Evolutionary conservation across 2,888 invertebrate genomes (phyloP).

Genomic region (Pasiphila rectangulata): DNA sequence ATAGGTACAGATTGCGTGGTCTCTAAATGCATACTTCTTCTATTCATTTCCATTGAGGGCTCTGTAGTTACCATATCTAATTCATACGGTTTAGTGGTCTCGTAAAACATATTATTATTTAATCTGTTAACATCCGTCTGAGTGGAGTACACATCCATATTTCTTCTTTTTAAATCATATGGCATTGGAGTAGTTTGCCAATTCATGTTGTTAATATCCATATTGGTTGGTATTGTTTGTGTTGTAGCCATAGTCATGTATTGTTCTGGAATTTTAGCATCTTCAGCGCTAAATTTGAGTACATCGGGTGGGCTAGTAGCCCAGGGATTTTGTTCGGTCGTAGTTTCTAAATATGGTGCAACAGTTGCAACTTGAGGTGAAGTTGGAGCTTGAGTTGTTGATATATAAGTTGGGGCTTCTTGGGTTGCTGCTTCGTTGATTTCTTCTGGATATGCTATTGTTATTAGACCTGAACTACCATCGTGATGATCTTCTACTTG

Average conservation of each 20-base stretch:
- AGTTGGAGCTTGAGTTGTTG: constrained; percentile 4
- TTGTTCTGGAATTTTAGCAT: constrained; percentile 65
- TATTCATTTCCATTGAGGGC: constrained; percentile 24
- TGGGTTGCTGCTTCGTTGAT: constrained; percentile 4
- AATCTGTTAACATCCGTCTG: not conserved
- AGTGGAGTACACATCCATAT: constrained; percentile 2
- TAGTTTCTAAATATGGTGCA: constrained; percentile 38
- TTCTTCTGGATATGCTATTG: constrained; percentile 41
- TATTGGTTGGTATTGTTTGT: constrained; percentile 14
- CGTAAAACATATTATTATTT: constrained; percentile 5
- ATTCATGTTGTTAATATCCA: constrained; percentile 30
- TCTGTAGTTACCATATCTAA: constrained; percentile 32
- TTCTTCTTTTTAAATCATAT: not conserved
- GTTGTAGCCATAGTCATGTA: constrained; percentile 42
- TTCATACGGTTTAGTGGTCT: constrained; percentile 31
- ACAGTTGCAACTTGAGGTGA: not conserved
- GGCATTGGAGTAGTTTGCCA: constrained; percentile 9
- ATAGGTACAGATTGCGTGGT: constrained; percentile 18
- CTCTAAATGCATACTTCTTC: constrained; percentile 29
- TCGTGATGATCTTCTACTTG: constrained; percentile 66
- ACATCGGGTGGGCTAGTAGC: constrained; percentile 54
- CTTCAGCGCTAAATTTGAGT: constrained; percentile 63
- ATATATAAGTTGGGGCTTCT: too few relatives aligned
- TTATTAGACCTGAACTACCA: constrained; percentile 67
- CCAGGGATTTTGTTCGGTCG: constrained; percentile 38